Base-by-base conservation (phyloP, 2,888 invertebrate species). In the Lymantria dispar region DNA sequence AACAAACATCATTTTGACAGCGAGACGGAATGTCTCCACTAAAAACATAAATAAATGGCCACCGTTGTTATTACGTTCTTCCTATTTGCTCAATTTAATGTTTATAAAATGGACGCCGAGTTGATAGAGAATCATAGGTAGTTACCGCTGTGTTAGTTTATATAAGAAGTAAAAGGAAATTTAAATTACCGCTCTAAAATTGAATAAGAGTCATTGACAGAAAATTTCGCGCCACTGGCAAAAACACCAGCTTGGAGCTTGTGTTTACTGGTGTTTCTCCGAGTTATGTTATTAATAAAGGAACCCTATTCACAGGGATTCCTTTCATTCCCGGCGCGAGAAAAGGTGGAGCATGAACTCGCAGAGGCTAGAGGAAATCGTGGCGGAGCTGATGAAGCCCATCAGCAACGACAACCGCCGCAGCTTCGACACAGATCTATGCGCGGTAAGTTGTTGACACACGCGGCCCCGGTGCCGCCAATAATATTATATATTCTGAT, bases 41-140 rank as follows among this genome's bases (percentile, higher is more conserved):
- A 54, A 86, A 90, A 90, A 87, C 85, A 74, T 85, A 87, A 90
- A 89, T 91, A 91, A 90, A 91, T 91, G 91, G 91, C 83, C 89
- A 90, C 89, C 86, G 81, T 89, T 85, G 72, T 77, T 80, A 72
- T 86, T 88, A 88, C 87, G 87, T 85, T 84, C 78, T 81, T 87
- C 80, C 78, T 87, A 79, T 76, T 83, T 80, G 67, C 67, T 74
- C 72, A 68, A 80, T 74, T 83, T 72, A 75, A 78, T 85, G 80
- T 83, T 82, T 83, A 69, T 87, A 86, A 87, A 85, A 91, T 91
- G 91, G 91, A 90, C 81, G 90, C 83, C 80, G 81, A 82, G 64
- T 74, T 62, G 62, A 69, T 71, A 63, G 75, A 75, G 54, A 76
- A 73, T 57, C 78, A 64, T 58, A 84, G 87, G 89, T 88, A 80